phyloP scores from a whole-genome alignment of 2,797 vertebrate species.

The Eulemur rubriventer region DNA sequence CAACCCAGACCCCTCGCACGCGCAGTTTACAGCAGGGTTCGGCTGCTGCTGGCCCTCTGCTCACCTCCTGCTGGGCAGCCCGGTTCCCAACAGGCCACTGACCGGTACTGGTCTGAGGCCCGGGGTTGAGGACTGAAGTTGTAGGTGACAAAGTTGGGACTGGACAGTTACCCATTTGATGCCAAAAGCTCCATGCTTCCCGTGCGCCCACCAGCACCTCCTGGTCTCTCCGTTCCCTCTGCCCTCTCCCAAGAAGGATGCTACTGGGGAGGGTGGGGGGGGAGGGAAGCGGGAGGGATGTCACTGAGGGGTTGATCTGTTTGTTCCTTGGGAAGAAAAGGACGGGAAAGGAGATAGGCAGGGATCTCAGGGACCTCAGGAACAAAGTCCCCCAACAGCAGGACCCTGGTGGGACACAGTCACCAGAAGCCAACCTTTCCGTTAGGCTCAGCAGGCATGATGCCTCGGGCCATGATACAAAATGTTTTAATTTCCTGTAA shows the following conservation, averaged over 20 bases:
- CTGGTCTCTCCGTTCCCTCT: background rate
- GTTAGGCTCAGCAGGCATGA: no score
- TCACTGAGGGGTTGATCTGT: background rate
- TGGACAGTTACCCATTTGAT: background rate
- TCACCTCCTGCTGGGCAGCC: no score
- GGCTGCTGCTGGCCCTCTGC: no score
- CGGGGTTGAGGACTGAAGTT: background rate
- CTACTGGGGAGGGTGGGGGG: fast-evolving
- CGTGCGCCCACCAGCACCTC: fast-evolving
- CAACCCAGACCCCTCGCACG: no score
- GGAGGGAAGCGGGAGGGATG: no score
- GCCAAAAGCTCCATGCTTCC: background rate
- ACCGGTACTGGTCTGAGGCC: no score
- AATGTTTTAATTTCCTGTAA: background rate
- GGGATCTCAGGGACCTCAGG: background rate
- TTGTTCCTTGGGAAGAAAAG: slow-evolving; percentile 34
- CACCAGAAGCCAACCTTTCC: fast-evolving
- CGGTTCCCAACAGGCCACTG: no score
- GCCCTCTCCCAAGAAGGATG: background rate
- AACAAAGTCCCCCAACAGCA: slow-evolving; percentile 21
- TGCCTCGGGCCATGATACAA: background rate
- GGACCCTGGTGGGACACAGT: background rate
- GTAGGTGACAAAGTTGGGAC: background rate
- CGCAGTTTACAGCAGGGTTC: no score
- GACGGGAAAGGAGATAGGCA: background rate